A percentile compares a stretch with the other conserved stretches of the same genome.
These are phyloP conservation scores for Argyresthia goedartella DNA, from an alignment of 2,888 invertebrate species.

Conservation along the genomic window DNA sequence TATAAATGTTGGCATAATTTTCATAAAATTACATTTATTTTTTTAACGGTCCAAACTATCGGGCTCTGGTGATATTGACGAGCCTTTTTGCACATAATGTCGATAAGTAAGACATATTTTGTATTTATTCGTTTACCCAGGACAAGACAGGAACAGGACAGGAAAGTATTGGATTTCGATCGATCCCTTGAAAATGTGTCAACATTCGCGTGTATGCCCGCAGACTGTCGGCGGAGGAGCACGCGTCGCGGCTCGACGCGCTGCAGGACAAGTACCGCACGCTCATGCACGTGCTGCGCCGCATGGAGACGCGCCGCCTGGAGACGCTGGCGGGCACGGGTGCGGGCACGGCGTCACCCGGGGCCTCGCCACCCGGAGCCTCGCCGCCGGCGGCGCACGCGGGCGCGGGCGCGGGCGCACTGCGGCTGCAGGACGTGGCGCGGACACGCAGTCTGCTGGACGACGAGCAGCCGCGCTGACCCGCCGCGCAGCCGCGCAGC, in stretches of 20 bases:
- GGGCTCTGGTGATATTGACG: too few relatives aligned
- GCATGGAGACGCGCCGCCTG: slow-evolving; percentile 64
- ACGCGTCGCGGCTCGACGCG: slow-evolving; percentile 68
- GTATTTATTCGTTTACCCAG: too few relatives aligned
- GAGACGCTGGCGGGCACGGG: slow-evolving; percentile 51
- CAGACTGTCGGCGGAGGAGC: slow-evolving; percentile 75
- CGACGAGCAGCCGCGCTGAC: slow-evolving; percentile 12
- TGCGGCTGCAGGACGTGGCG: slow-evolving; percentile 18
- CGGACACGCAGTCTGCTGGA: slow-evolving; percentile 20
- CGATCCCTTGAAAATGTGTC: too few relatives aligned
- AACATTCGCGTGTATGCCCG: too few relatives aligned
- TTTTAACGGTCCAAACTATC: too few relatives aligned
- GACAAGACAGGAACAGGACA: too few relatives aligned
- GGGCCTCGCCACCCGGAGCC: slow-evolving; percentile 1
- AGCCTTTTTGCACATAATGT: too few relatives aligned
- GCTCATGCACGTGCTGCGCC: slow-evolving; percentile 68
- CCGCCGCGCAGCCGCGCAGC: background rate
- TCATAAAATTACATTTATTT: too few relatives aligned
- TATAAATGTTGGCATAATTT: too few relatives aligned
- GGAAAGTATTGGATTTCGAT: too few relatives aligned
- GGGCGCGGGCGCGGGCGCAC: slow-evolving; percentile 68
- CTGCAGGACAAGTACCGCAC: slow-evolving; percentile 72
- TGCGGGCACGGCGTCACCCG: slow-evolving; percentile 30
- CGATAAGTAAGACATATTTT: too few relatives aligned
- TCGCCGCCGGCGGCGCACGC: slow-evolving; percentile 76